Evolutionary conservation across 2,113 vertebrate genomes (phyloP).

Genomic region (Tetrao urogallus): DNA sequence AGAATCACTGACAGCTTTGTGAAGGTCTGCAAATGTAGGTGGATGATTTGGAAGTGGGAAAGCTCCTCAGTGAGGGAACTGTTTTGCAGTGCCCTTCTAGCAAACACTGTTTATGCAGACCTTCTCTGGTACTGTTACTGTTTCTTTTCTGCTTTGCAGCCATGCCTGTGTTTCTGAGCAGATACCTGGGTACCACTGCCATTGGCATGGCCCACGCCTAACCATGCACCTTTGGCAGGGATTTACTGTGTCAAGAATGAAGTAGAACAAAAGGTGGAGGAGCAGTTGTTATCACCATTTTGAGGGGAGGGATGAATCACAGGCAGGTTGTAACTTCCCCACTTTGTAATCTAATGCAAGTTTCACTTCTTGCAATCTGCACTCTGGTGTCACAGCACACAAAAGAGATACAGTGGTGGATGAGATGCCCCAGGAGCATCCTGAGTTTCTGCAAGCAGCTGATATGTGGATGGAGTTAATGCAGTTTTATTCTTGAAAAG

Average conservation of each 20-base stretch:
- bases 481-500: not conserved
- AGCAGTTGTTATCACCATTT: not conserved
- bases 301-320: not conserved
- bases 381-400: rapidly evolving
- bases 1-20: not conserved
- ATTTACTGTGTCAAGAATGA: not conserved
- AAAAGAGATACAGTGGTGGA: rapidly evolving
- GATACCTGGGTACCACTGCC: not conserved
- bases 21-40: not conserved
- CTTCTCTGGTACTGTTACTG: not conserved
- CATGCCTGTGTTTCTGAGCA: not conserved
- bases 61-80: not conserved
- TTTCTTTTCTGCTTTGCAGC: not conserved
- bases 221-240: rapidly evolving
- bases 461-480: rapidly evolving
- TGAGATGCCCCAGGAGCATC: not conserved
- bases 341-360: not conserved
- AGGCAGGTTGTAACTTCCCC: not conserved
- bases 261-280: not conserved
- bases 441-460: not conserved
- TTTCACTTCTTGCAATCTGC: not conserved
- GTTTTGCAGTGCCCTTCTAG: not conserved
- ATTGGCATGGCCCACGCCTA: rapidly evolving
- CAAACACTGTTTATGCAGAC: not conserved
- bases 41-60: not conserved